Evolutionary conservation across 92 coral and sea anemone species (phyloP), one percentile per base, ranked within the genome.

Genomic region (Heliopora coerulea): DNA sequence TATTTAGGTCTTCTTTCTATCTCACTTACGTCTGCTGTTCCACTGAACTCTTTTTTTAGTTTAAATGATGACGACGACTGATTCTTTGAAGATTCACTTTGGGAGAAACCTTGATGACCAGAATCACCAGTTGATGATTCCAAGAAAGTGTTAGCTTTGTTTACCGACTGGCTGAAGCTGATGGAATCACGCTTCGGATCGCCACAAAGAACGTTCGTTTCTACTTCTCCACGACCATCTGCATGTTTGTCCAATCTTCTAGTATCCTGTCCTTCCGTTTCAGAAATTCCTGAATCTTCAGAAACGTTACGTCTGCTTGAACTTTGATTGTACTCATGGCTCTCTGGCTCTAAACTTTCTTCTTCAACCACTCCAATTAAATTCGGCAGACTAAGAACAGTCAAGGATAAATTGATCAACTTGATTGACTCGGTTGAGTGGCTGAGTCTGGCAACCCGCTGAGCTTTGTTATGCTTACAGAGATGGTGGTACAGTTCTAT

Each of bases 401-500:
- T 10, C 39, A 67, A 30, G 17, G 74, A 46, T 30, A 48, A 2
- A 42, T 44, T 67, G 28, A 67, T 67, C 24, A 67, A 49, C 74
- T 18, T 67, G 15, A 67, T 41, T 3, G 74, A 67, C 41, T 49
- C 26, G 24, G 37, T 0, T 29, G 59, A 44, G 59, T 67, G 74
- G 12, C 39, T 20, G 3, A 67, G 74, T 67, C 74, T 67, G 3
- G 74, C 42, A 20, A 46, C 59, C 7, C 74, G 24, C 19, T 67
- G 74, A 26, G 48, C 18, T 67, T 67, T 49, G 41, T 67, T 67
- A 11, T 67, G 35, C 13, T 44, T 67, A 21, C 74, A 67, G 6
- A 67, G 42, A 42, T 67, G 74, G 12, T 44, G 29, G 32, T 67
- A 67, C 10, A 67, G 74, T 17, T 67, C 58, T 3, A 67, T 46